These are phyloP conservation scores for Zeugodacus cucurbitae DNA, from an alignment of 1,140 invertebrate genomes.

Conservation along the genomic window DNA sequence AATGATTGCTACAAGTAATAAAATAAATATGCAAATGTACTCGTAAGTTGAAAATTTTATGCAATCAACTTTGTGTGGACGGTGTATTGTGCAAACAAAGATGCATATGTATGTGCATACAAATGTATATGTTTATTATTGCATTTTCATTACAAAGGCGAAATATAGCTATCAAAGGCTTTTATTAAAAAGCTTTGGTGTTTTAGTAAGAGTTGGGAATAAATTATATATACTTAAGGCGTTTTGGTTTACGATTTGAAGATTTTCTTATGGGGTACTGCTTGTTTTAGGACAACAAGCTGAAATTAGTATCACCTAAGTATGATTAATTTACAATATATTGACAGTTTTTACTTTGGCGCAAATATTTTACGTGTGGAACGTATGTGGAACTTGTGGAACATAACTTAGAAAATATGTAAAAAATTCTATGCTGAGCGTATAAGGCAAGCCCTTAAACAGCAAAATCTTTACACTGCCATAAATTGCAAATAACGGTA, in stretches of 20 bases:
- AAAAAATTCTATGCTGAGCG: too few relatives aligned
- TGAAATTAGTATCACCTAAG: too few relatives aligned
- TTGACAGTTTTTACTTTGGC: not conserved
- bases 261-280: too few relatives aligned
- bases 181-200: not conserved
- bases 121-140: not conserved
- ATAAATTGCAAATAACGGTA: too few relatives aligned
- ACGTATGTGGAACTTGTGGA: not conserved
- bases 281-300: too few relatives aligned
- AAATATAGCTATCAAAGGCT: not conserved
- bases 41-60: conserved; percentile 15
- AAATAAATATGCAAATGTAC: conserved; percentile 29
- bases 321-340: not conserved
- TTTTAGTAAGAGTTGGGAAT: not conserved
- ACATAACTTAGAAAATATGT: too few relatives aligned
- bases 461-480: too few relatives aligned
- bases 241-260: not conserved
- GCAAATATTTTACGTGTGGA: not conserved
- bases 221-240: not conserved
- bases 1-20: conserved; percentile 28
- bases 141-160: too few relatives aligned
- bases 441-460: too few relatives aligned
- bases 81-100: not conserved
- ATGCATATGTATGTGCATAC: not conserved
- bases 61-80: conserved; percentile 34